Evolutionary conservation across 1,140 invertebrate genomes (phyloP), one percentile per base, ranked within the genome.

Genomic region (Branchinecta lynchi): DNA sequence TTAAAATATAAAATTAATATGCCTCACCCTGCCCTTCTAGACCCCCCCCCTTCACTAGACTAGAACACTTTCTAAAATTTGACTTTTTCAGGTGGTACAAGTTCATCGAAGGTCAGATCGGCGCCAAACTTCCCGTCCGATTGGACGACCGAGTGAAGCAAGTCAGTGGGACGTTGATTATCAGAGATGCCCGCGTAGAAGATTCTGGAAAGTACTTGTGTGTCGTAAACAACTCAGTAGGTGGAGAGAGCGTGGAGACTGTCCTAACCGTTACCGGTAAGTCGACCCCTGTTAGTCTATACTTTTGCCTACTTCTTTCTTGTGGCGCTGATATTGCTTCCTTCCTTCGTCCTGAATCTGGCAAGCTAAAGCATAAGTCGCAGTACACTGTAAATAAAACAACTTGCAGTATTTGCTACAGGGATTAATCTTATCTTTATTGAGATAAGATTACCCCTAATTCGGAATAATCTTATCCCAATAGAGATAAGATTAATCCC

Each of bases 171-270:
- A 96, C 93, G 70, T 80, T 96, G 70, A 91, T 94, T 72, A 93
- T 96, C 70, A 86, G 88, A 70, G 89, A 93, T 76, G 90, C 91
- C 32, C 86, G 88, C 74, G 90, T 93, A 65, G 88, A 89, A 75
- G 93, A 96, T 78, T 93, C 90, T 70, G 94, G 93, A 74, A 92
- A 92, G 77, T 83, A 83, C 71, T 79, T 93, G 43, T 96, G 94
- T 77, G 90, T 93, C 71, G 92, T 95, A 0, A 93, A 92, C 76
- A 97, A 96, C 76, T 91, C 89, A 0, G 90, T 95, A 44, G 93
- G 92, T 44, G 89, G 90, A 43, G 92, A 93, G 77, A 92, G 89
- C 74, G 90, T 93, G 0, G 90, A 93, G 77, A 95, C 93, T 20
- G 89, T 93, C 10, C 79, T 96, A 3, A 94, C 89, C 43, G 92